Percentiles rank a stretch among this genome's conserved stretches.
Evolutionary conservation across 2,888 invertebrate genomes (phyloP).

Genomic region (Mechanitis messenoides): DNA sequence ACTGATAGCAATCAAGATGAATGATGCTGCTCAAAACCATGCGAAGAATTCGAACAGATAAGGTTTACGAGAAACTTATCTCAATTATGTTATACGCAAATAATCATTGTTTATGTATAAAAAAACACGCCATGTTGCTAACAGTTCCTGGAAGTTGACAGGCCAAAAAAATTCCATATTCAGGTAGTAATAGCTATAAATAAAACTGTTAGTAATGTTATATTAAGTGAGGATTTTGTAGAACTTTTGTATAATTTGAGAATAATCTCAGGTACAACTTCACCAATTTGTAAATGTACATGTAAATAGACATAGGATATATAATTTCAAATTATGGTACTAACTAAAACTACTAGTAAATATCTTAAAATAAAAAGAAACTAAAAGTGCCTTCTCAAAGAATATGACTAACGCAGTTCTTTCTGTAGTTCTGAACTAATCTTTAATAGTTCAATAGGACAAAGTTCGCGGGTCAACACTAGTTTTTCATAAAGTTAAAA

Average conservation of each 20-base stretch:
- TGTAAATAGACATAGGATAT: too few species aligned
- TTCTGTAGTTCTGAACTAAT: too few species aligned
- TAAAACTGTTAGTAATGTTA: neutral
- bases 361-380: too few species aligned
- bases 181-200: neutral
- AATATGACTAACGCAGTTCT: too few species aligned
- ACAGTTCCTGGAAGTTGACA: slow-evolving; percentile 8
- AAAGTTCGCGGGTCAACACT: too few species aligned
- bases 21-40: slow-evolving; percentile 36
- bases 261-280: too few species aligned
- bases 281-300: too few species aligned
- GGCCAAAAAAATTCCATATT: neutral
- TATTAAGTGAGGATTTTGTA: neutral
- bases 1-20: slow-evolving; percentile 5
- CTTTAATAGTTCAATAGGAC: too few species aligned
- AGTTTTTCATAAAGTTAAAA: too few species aligned
- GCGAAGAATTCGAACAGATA: slow-evolving; percentile 45
- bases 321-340: too few species aligned
- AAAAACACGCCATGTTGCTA: slow-evolving; percentile 19
- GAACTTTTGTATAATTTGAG: neutral
- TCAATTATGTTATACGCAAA: slow-evolving; percentile 52
- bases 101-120: slow-evolving; percentile 32
- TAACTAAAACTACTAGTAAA: too few species aligned
- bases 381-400: too few species aligned
- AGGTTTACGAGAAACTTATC: slow-evolving; percentile 47